Evolutionary conservation across 2,113 vertebrate genomes (phyloP).

Genomic region (Mobula hypostoma): DNA sequence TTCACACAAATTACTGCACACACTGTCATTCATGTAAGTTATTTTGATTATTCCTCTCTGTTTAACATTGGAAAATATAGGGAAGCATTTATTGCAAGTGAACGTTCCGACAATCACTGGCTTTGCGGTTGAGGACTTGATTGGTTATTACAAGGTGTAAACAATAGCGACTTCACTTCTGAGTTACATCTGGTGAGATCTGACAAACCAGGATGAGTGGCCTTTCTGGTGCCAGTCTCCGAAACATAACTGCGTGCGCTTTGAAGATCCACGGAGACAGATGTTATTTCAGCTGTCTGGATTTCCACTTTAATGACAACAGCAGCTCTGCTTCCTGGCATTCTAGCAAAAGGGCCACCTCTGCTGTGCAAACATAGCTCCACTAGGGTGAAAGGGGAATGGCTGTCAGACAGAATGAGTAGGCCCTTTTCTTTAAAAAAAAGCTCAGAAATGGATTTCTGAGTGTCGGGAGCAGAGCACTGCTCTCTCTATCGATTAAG

Average conservation of each 20-base stretch:
- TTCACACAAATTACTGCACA: background rate
- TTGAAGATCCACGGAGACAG: background rate
- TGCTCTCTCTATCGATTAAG: conserved; percentile 22
- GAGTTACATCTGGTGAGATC: background rate
- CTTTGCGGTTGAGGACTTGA: background rate
- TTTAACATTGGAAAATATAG: background rate
- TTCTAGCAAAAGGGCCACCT: conserved; percentile 4
- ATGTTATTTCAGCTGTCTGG: conserved; percentile 29
- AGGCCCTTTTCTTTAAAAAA: background rate
- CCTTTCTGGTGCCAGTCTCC: background rate
- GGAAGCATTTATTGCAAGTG: background rate
- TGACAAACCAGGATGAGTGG: background rate
- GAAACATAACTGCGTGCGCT: background rate
- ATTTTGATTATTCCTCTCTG: background rate
- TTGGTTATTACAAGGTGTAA: background rate
- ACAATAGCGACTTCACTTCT: background rate
- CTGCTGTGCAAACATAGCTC: background rate
- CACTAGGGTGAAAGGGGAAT: background rate
- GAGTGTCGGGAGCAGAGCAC: background rate
- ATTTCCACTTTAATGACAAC: conserved; percentile 28
- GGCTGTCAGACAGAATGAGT: background rate
- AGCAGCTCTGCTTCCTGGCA: background rate
- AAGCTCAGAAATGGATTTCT: conserved; percentile 11
- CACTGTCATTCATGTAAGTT: background rate
- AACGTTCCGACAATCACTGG: background rate